Evolutionary conservation across 2,888 invertebrate genomes (phyloP).

Genomic region (Keiferia lycopersicella): DNA sequence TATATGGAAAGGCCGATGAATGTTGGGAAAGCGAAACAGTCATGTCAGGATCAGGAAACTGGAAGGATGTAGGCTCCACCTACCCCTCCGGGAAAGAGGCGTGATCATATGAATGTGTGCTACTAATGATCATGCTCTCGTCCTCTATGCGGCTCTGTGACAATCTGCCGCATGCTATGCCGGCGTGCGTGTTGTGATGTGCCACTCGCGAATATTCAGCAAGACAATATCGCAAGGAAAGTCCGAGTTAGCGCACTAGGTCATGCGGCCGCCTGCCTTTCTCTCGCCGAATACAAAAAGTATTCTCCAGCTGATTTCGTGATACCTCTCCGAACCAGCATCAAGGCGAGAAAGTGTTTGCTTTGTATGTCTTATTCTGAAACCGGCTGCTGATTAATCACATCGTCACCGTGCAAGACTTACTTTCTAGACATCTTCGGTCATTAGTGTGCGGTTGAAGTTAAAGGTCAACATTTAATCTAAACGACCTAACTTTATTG

Average conservation of each 20-base stretch:
- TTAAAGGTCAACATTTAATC: background rate
- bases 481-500: background rate
- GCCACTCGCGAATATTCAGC: conserved; percentile 39
- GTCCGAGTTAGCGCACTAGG: conserved; percentile 54
- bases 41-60: no score
- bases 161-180: no score
- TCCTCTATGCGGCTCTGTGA: background rate
- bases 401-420: conserved; percentile 13
- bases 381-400: conserved; percentile 20
- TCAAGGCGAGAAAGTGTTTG: conserved; percentile 30
- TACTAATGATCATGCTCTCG: background rate
- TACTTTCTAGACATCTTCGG: conserved; percentile 19
- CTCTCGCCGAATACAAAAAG: conserved; percentile 50
- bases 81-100: no score
- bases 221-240: conserved; percentile 64
- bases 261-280: conserved; percentile 71
- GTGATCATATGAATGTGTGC: no score
- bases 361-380: conserved; percentile 34
- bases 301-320: conserved; percentile 53
- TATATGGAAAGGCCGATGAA: no score
- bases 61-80: no score
- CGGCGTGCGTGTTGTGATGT: background rate
- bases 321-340: conserved; percentile 40
- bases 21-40: no score
- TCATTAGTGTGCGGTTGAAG: conserved; percentile 12